These are phyloP conservation scores for Ophion ventricosus DNA, from an alignment of 2,888 invertebrate genomes.

Conservation along the genomic window DNA sequence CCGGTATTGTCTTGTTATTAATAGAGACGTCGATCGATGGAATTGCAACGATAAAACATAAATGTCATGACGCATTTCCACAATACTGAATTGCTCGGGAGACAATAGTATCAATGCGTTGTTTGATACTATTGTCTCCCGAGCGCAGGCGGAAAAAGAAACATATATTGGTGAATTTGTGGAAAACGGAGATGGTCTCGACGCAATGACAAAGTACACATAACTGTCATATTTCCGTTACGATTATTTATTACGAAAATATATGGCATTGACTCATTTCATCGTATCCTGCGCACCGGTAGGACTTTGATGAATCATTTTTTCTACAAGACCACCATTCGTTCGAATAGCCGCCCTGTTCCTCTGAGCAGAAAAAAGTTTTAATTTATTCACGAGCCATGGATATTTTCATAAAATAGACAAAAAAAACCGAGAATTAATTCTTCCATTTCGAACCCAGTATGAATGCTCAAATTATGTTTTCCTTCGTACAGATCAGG, in stretches of 20 bases:
- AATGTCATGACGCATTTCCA: conserved; percentile 30
- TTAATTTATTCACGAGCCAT: background rate
- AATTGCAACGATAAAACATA: conserved; percentile 13
- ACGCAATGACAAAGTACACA: conserved; percentile 14
- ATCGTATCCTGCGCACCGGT: conserved; percentile 7
- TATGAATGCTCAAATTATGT: background rate
- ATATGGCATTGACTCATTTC: conserved; percentile 34
- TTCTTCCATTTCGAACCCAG: background rate
- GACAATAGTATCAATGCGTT: conserved; percentile 5
- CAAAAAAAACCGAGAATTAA: background rate
- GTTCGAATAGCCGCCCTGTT: background rate
- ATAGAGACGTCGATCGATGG: conserved; percentile 12
- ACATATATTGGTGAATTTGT: conserved; percentile 28
- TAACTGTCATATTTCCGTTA: conserved; percentile 13
- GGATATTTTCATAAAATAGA: background rate
- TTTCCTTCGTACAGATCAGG: conserved; percentile 64
- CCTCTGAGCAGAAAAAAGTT: background rate
- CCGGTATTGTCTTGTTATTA: conserved; percentile 12
- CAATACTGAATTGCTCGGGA: background rate
- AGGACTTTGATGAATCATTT: conserved; percentile 3
- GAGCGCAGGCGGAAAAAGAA: conserved; percentile 2
- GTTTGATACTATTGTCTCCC: too few relatives aligned
- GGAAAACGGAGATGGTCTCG: conserved; percentile 11
- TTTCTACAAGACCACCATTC: conserved; percentile 21
- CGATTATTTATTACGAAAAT: conserved; percentile 57